Conservation (phyloP, 2,888 invertebrate species). For the Meghimatium bilineatum region DNA sequence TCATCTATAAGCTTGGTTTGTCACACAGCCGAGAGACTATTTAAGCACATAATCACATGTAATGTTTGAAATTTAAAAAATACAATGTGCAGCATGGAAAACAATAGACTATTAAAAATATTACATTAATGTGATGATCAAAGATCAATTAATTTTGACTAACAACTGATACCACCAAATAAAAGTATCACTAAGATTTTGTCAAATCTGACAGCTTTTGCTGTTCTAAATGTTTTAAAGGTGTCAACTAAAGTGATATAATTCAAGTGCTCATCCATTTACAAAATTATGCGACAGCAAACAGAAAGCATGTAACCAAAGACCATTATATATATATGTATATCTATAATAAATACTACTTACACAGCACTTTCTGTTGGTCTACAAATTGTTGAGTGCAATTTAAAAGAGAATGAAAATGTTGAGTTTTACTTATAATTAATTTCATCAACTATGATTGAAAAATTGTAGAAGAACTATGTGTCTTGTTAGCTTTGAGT, state of each 20-base stretch:
- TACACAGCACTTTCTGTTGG: slow-evolving; percentile 1
- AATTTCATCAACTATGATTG: background rate
- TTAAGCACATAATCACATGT: too few species aligned
- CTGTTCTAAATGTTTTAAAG: background rate
- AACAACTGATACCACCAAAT: background rate
- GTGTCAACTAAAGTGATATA: background rate
- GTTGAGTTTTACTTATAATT: background rate
- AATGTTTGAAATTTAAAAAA: too few species aligned
- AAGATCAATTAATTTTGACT: background rate
- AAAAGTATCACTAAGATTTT: background rate
- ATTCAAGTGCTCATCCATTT: background rate
- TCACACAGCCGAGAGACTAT: too few species aligned
- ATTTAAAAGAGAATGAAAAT: background rate
- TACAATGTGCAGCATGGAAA: too few species aligned
- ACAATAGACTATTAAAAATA: too few species aligned
- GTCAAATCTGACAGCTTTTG: background rate
- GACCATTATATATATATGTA: background rate
- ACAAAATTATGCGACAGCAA: background rate
- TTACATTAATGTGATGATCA: too few species aligned
- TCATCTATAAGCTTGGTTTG: too few species aligned
- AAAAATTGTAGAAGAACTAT: background rate
- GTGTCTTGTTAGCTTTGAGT: background rate
- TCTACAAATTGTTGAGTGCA: background rate
- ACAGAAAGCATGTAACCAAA: background rate
- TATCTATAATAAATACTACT: background rate